These are phyloP conservation scores for Diplolepis rosae DNA, from an alignment of 2,888 invertebrate genomes.

Conservation along the genomic window DNA sequence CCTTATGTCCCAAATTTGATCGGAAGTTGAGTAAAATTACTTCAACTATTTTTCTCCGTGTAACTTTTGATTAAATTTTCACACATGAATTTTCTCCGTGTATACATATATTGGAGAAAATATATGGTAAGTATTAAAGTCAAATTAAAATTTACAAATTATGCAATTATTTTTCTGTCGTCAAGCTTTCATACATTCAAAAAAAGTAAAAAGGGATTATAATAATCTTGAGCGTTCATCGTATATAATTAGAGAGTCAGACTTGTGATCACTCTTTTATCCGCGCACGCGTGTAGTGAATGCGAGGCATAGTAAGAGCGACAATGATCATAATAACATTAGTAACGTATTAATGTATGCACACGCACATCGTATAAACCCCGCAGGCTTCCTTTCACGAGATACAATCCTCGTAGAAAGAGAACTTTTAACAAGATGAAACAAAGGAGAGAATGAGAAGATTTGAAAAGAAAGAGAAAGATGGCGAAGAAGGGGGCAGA, in stretches of 20 bases:
- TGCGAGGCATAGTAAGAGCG: slow-evolving; percentile 6
- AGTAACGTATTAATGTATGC: slow-evolving; percentile 23
- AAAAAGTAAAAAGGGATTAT: neutral
- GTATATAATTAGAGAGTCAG: neutral
- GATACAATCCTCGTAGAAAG: slow-evolving; percentile 6
- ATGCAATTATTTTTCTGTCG: neutral
- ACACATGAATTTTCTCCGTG: no score
- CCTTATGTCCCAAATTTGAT: no score
- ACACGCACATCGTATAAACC: neutral
- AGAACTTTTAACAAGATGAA: slow-evolving; percentile 1
- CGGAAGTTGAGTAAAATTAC: no score
- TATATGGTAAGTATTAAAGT: no score
- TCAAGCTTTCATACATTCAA: neutral
- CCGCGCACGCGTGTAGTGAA: neutral
- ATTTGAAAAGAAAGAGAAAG: slow-evolving; percentile 32
- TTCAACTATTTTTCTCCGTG: no score
- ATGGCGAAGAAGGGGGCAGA: slow-evolving; percentile 32
- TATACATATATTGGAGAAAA: no score
- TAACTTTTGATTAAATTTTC: no score
- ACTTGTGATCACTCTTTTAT: slow-evolving; percentile 20
- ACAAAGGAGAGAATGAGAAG: slow-evolving; percentile 12
- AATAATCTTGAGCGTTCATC: neutral
- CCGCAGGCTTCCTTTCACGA: neutral
- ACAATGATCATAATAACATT: slow-evolving; percentile 27
- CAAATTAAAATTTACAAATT: no score